Percentiles rank a stretch among this genome's conserved stretches.
Conservation (phyloP, 2,888 invertebrate species). For the Zygothrica quintamaculata region DNA sequence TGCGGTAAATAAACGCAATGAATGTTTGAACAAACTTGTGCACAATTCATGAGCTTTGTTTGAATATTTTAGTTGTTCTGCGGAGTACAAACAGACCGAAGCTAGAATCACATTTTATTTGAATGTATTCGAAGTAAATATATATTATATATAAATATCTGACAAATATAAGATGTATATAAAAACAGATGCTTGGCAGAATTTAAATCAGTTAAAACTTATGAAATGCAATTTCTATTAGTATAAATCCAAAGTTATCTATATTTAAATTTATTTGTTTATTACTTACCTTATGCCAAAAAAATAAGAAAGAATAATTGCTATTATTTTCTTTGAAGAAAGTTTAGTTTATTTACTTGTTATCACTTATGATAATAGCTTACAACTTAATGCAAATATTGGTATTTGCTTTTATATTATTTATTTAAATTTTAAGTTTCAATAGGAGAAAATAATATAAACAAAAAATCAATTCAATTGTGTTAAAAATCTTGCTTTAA, state of each 20-base stretch:
- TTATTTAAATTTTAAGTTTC: slow-evolving; percentile 21
- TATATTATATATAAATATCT: background rate
- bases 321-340: slow-evolving; percentile 51
- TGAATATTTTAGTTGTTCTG: slow-evolving; percentile 62
- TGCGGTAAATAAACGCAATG: no score
- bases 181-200: no score
- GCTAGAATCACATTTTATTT: slow-evolving; percentile 4
- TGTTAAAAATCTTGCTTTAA: no score
- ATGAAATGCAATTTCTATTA: no score
- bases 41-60: slow-evolving; percentile 61
- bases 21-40: slow-evolving; percentile 28
- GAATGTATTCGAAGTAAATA: slow-evolving; percentile 1
- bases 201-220: no score
- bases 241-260: no score
- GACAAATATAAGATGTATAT: no score
- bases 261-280: no score
- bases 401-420: slow-evolving; percentile 31
- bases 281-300: no score
- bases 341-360: slow-evolving; percentile 62
- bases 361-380: slow-evolving; percentile 60
- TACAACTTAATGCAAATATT: slow-evolving; percentile 60
- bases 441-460: slow-evolving; percentile 24
- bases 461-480: slow-evolving; percentile 35
- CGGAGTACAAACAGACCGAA: slow-evolving; percentile 16
- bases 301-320: no score